phyloP scores from a whole-genome alignment of 2,888 invertebrate genomes.

The Agrilus biguttatus region DNA sequence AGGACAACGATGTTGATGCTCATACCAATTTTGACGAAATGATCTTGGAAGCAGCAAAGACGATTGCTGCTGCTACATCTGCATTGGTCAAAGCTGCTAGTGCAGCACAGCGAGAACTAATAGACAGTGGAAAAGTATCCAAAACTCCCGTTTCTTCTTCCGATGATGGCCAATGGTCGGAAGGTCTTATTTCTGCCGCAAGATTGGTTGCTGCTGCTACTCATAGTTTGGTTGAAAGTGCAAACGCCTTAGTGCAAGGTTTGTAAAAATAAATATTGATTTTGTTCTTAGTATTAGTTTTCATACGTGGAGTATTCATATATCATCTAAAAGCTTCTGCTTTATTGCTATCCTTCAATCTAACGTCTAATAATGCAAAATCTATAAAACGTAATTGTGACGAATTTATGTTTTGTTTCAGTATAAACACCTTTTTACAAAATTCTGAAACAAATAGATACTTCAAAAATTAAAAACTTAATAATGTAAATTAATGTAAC shows the following conservation, averaged over 20 bases:
- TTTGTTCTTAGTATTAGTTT: no score
- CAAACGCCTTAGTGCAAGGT: constrained; percentile 90
- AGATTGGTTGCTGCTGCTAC: constrained; percentile 94
- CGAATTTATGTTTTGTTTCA: no score
- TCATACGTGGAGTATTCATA: no score
- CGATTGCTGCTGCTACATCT: constrained; percentile 93
- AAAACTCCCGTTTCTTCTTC: constrained; percentile 70
- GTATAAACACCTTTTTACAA: no score
- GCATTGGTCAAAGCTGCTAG: constrained; percentile 94
- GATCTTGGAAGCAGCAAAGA: constrained; percentile 96
- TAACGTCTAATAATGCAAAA: no score
- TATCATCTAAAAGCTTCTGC: no score
- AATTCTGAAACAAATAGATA: no score
- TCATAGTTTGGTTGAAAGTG: constrained; percentile 93
- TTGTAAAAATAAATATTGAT: background rate
- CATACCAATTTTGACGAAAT: constrained; percentile 97
- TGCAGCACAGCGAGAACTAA: constrained; percentile 90
- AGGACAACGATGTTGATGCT: constrained; percentile 68
- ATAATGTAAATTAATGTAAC: no score
- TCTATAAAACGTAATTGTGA: no score
- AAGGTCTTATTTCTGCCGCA: constrained; percentile 91
- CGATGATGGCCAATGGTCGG: constrained; percentile 97
- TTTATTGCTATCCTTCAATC: no score
- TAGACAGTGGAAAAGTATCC: constrained; percentile 79
- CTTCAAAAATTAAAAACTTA: no score